Conservation (phyloP, 2,797 vertebrate genomes). For the Melanotaenia parkinsoni region DNA sequence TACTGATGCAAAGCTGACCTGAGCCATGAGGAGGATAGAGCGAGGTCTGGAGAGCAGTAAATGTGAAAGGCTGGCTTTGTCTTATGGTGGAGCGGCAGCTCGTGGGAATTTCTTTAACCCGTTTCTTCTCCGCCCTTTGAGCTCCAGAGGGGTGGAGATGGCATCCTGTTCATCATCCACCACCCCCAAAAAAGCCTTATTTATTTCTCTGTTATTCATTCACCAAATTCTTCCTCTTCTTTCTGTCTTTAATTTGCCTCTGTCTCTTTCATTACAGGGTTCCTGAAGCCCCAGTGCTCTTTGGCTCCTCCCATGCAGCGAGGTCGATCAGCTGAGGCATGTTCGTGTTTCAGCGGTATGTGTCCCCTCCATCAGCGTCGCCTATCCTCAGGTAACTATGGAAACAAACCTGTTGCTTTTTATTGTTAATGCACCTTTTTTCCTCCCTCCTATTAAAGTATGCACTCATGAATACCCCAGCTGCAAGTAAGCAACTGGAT, state of each 20-base stretch:
- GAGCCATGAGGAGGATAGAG: conserved; percentile 29
- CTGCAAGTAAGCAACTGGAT: background rate
- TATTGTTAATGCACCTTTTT: background rate
- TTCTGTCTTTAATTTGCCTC: conserved; percentile 1
- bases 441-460: background rate
- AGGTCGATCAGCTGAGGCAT: conserved; percentile 79
- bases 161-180: background rate
- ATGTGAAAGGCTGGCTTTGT: conserved; percentile 69
- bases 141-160: conserved; percentile 19
- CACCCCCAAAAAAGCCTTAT: background rate
- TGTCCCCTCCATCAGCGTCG: conserved; percentile 86
- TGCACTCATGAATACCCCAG: background rate
- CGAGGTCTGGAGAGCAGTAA: conserved; percentile 45
- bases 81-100: conserved; percentile 12
- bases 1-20: conserved; percentile 15
- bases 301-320: conserved; percentile 84
- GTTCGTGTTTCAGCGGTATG: conserved; percentile 86
- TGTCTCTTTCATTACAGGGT: conserved; percentile 72
- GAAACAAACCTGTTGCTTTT: background rate
- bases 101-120: background rate
- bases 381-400: conserved; percentile 81
- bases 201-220: background rate
- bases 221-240: background rate
- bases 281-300: conserved; percentile 88
- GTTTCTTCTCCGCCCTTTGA: background rate